Base-by-base conservation (phyloP, 1,140 invertebrate species). In the Alviniconcha marisindica region DNA sequence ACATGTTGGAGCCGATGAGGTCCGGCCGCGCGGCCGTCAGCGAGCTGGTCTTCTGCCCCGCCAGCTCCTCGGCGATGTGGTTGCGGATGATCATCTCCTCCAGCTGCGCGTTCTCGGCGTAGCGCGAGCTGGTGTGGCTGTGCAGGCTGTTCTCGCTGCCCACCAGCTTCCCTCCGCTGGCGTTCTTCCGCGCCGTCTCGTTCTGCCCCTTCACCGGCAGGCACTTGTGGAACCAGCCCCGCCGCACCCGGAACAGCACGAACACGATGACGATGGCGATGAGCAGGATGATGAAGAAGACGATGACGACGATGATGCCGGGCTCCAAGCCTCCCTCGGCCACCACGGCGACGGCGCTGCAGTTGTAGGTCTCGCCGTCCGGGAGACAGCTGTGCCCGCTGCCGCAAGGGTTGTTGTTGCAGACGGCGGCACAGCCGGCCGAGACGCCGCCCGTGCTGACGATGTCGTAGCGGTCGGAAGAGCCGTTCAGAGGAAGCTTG, bases 1-100 rank as follows among this genome's bases (percentile, higher is more conserved):
- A 96, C 0, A 97, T 96, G 93, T 98, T 97, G 3, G 97, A 93
- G 93, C 98, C 97, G 73, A 98, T 98, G 7, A 99, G 97, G 92
- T 99, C 97, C 0, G 97, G 97, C 66, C 97, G 93, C 0, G 78
- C 82, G 2, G 81, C 81, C 21, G 84, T 83, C 10, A 87, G 84
- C 33, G 84, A 77, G 63, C 71, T 85, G 18, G 78, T 63, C 60
- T 87, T 87, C 38, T 85, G 84, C 4, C 77, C 76, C 1, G 90
- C 87, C 79, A 94, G 86, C 74, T 94, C 93, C 84, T 97, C 96
- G 0, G 95, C 96, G 66, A 94, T 89, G 81, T 93, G 93, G 51
- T 91, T 92, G 24, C 93, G 81, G 44, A 91, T 91, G 31, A 91
- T 89, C n/a, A 85, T 82, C 63, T 91, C 88, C 66, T 90, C 90